Evolutionary conservation across 2,113 vertebrate genomes (phyloP).

Genomic region (Protobothrops flavoviridis): DNA sequence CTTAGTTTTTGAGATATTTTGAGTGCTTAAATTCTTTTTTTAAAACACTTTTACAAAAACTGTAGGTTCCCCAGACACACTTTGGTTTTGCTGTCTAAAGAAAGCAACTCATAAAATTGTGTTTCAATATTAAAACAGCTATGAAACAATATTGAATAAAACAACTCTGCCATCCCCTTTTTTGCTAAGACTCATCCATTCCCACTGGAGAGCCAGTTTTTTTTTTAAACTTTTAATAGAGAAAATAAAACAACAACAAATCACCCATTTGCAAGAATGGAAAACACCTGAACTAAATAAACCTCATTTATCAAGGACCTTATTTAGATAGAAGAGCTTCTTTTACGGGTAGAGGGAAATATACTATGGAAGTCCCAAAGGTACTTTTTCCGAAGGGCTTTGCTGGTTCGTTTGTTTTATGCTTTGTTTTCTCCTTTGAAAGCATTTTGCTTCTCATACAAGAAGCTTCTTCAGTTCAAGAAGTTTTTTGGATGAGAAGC

Average conservation of each 20-base stretch:
- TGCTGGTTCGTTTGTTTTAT: no score
- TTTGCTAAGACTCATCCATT: not conserved
- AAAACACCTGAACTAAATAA: not conserved
- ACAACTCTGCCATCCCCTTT: not conserved
- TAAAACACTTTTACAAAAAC: not conserved
- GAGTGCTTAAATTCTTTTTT: not conserved
- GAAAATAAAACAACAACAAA: not conserved
- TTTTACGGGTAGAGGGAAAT: not conserved
- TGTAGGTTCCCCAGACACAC: not conserved
- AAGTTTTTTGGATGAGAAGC: no score
- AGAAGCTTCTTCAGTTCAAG: no score
- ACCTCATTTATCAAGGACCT: not conserved
- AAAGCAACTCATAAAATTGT: not conserved
- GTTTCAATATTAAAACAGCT: not conserved
- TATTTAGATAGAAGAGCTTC: no score
- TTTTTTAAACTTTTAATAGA: not conserved
- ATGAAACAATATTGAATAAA: not conserved
- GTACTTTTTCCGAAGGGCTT: not conserved
- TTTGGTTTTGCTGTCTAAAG: not conserved
- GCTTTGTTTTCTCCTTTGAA: no score
- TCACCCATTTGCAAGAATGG: not conserved
- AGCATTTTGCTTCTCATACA: no score
- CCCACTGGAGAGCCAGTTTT: not conserved
- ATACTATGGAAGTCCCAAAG: not conserved
- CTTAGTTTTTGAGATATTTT: not conserved